Conservation (phyloP, 2,797 vertebrate genomes). For the Garrulus glandarius region DNA sequence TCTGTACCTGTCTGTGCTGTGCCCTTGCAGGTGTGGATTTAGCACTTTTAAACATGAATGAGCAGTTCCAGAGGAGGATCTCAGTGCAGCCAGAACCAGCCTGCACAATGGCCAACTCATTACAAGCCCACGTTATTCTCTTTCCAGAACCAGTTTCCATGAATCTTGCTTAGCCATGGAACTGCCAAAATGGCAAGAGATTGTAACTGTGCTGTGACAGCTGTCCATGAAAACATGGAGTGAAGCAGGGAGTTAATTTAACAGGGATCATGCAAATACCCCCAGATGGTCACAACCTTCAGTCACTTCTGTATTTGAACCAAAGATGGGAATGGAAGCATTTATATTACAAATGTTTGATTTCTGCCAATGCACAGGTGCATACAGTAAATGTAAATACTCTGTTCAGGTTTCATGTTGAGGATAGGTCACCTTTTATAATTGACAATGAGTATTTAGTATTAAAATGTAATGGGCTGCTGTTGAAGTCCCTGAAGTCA, state of each 20-base stretch:
- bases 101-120: not conserved
- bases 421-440: not conserved
- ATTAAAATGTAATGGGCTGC: not conserved
- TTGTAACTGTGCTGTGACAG: not conserved
- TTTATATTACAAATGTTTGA: not conserved
- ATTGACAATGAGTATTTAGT: not conserved
- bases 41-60: not conserved
- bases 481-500: not conserved
- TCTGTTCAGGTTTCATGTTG: not conserved
- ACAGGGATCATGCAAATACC: not conserved
- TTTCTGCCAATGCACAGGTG: not conserved
- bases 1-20: not conserved
- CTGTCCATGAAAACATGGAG: not conserved
- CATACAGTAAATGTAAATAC: not conserved
- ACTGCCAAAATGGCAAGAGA: not conserved
- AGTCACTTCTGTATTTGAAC: not conserved
- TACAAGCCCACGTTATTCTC: not conserved
- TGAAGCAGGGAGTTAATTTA: not conserved
- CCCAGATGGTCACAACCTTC: not conserved
- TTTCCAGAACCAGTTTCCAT: not conserved
- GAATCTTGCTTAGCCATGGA: not conserved
- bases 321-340: not conserved
- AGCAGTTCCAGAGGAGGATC: not conserved
- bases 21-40: not conserved
- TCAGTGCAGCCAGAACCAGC: not conserved